Conservation (phyloP, 92 coral and sea anemone genomes). For the Epizoanthus illoricatus region DNA sequence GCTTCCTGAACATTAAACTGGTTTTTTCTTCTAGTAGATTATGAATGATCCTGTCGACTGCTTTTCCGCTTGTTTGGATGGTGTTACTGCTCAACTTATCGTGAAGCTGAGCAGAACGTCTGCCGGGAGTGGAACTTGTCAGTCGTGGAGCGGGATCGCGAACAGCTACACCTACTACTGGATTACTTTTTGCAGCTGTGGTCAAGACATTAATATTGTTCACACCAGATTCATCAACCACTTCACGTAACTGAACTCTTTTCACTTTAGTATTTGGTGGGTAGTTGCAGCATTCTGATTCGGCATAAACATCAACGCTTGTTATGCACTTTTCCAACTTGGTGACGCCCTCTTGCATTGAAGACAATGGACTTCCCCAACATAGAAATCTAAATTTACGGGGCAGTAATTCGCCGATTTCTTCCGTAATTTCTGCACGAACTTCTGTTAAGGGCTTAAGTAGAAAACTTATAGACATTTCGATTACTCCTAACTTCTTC, state of each 20-base stretch:
- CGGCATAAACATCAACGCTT: not conserved
- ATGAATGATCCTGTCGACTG: conserved; percentile 43
- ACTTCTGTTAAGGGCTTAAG: not conserved
- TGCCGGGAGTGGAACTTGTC: too few relatives aligned
- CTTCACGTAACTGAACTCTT: not conserved
- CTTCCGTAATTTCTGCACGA: not conserved
- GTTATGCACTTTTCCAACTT: conserved; percentile 7
- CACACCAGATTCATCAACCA: too few relatives aligned
- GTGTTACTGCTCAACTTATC: too few relatives aligned
- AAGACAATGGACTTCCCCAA: not conserved
- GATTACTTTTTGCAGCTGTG: too few relatives aligned
- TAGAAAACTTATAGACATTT: too few relatives aligned
- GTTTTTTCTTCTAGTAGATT: conserved; percentile 46
- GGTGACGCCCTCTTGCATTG: conserved; percentile 14
- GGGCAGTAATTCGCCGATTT: not conserved
- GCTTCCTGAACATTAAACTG: conserved; percentile 38
- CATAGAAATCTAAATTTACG: conserved; percentile 7
- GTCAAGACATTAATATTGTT: too few relatives aligned
- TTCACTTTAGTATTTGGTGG: not conserved
- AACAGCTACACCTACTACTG: too few relatives aligned
- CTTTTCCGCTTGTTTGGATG: conserved; percentile 7
- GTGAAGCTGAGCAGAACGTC: too few relatives aligned
- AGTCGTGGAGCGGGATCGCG: too few relatives aligned
- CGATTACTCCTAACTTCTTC: too few relatives aligned
- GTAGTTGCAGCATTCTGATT: not conserved